phyloP scores from a whole-genome alignment of 2,113 vertebrate genomes.

The Asarcornis scutulata region DNA sequence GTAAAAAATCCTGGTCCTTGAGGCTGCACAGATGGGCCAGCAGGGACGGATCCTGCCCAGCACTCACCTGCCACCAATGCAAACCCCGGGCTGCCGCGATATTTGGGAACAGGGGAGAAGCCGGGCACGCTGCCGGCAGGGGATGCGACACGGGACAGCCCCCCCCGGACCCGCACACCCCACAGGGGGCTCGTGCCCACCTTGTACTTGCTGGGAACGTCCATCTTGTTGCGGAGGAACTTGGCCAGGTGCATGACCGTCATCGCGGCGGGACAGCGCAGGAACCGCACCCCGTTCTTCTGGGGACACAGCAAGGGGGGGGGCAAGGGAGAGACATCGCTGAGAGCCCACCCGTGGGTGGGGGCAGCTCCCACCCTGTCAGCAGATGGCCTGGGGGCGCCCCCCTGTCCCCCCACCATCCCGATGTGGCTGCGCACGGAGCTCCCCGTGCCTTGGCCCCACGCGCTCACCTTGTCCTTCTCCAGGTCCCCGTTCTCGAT shows the following conservation, averaged over 20 bases:
- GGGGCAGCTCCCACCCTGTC: background rate
- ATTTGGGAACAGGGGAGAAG: no score
- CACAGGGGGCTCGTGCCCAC: constrained; percentile 55
- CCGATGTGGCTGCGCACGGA: background rate
- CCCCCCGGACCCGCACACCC: no score
- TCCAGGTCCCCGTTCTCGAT: constrained; percentile 82
- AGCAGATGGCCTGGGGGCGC: background rate
- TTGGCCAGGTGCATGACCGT: constrained; percentile 92
- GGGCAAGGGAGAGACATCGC: background rate
- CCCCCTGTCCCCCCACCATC: accelerated
- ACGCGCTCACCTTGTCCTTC: constrained; percentile 84
- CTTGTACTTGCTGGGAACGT: constrained; percentile 92
- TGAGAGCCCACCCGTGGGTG: background rate
- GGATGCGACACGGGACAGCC: accelerated
- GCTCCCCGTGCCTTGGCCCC: accelerated
- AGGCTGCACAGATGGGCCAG: no score
- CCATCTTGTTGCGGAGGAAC: constrained; percentile 95
- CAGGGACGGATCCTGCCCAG: background rate
- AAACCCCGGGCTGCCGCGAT: background rate
- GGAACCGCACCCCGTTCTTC: constrained; percentile 89
- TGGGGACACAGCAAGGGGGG: constrained; percentile 20
- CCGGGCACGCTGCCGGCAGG: accelerated
- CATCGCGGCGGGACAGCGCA: constrained; percentile 93
- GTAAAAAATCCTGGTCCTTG: accelerated
- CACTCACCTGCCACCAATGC: accelerated